Evolutionary conservation across 2,888 invertebrate species (phyloP).

Genomic region (Apotomis betuletana): DNA sequence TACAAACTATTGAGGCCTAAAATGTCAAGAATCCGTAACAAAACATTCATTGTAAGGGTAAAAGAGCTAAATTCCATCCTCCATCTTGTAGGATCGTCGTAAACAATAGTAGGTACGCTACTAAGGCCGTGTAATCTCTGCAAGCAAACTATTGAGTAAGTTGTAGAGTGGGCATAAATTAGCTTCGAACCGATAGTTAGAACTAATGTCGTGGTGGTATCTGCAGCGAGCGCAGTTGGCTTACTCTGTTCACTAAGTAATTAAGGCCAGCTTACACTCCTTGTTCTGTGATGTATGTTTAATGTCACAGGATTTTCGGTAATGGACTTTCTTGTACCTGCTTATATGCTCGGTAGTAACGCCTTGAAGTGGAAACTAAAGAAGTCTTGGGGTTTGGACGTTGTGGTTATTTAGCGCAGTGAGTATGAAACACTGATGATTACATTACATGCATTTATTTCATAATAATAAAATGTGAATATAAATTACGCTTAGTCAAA

Average conservation of each 20-base stretch:
- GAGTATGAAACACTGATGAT: too few relatives aligned
- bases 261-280: slow-evolving; percentile 52
- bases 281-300: slow-evolving; percentile 39
- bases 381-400: not conserved
- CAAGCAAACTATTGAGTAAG: slow-evolving; percentile 45
- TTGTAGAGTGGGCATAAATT: slow-evolving; percentile 66
- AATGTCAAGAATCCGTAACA: not conserved
- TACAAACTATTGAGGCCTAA: slow-evolving; percentile 7
- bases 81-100: slow-evolving; percentile 25
- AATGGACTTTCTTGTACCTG: slow-evolving; percentile 38
- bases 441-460: too few relatives aligned
- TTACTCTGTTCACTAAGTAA: slow-evolving; percentile 58
- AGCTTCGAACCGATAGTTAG: slow-evolving; percentile 49
- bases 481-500: too few relatives aligned
- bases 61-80: slow-evolving; percentile 18
- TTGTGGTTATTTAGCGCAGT: not conserved
- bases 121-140: slow-evolving; percentile 23
- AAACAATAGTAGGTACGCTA: slow-evolving; percentile 53
- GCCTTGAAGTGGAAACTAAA: not conserved
- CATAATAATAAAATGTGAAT: too few relatives aligned
- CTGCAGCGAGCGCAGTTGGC: slow-evolving; percentile 55
- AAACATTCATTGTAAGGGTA: slow-evolving; percentile 14
- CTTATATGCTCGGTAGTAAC: not conserved
- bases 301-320: slow-evolving; percentile 34
- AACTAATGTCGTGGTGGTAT: slow-evolving; percentile 45